phyloP scores from a whole-genome alignment of 37 sponge, comb jelly and placozoan genomes.

The Ephydatia muelleri region DNA sequence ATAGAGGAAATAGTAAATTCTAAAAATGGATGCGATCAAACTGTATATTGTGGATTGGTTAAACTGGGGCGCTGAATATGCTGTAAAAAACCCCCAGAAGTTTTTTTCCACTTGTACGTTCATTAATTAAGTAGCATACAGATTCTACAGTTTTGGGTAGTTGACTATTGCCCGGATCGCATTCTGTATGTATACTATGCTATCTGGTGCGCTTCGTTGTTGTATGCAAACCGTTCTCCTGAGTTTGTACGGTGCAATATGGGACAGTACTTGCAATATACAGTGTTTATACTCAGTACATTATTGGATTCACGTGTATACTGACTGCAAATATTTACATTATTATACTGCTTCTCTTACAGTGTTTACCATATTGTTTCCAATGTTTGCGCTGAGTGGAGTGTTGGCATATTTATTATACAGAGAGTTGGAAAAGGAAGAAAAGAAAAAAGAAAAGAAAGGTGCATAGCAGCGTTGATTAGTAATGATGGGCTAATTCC shows the following conservation, averaged over 20 bases:
- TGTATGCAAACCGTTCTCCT: not conserved
- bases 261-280: not conserved
- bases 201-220: no score
- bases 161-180: no score
- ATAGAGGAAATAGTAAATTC: not conserved
- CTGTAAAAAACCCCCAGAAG: slow-evolving; percentile 54
- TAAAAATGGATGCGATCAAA: slow-evolving; percentile 38
- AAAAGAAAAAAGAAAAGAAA: slow-evolving; percentile 58
- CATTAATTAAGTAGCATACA: not conserved
- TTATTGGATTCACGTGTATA: not conserved
- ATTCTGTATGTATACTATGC: no score
- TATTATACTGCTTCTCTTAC: no score
- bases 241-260: not conserved
- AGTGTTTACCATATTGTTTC: slow-evolving; percentile 68
- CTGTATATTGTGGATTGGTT: slow-evolving; percentile 51
- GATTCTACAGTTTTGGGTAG: not conserved
- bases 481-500: not conserved
- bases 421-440: slow-evolving; percentile 60
- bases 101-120: slow-evolving; percentile 60
- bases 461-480: slow-evolving; percentile 8
- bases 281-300: not conserved
- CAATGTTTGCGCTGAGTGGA: slow-evolving; percentile 66
- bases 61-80: slow-evolving; percentile 58
- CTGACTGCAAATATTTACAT: not conserved
- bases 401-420: slow-evolving; percentile 54